These are phyloP conservation scores for Cladorhizidae sp. DNA, from an alignment of 37 sponge, comb jelly and placozoan genomes.

Conservation along the genomic window DNA sequence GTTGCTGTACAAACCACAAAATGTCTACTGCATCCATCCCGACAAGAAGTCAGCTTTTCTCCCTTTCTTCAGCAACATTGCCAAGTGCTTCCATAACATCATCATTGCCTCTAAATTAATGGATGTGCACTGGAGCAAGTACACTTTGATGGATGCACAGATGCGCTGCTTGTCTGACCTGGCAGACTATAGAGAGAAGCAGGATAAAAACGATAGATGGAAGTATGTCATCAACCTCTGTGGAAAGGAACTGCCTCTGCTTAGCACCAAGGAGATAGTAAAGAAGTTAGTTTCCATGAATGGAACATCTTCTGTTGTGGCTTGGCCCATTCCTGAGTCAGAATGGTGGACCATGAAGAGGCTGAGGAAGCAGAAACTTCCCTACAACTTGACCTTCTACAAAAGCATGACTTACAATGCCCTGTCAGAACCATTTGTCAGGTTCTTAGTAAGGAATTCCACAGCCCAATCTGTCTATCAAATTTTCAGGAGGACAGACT, in stretches of 20 bases:
- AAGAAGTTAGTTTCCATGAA: slow-evolving; percentile 16
- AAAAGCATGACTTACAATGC: slow-evolving; percentile 24
- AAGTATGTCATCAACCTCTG: slow-evolving; percentile 61
- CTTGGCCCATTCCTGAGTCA: background rate
- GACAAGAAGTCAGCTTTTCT: slow-evolving; percentile 21
- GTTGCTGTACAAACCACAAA: slow-evolving; percentile 42
- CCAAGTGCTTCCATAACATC: slow-evolving; percentile 33
- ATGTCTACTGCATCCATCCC: slow-evolving; percentile 40
- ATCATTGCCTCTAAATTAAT: slow-evolving; percentile 17
- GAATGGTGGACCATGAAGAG: background rate
- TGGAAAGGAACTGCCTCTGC: slow-evolving; percentile 62
- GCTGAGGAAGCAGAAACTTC: background rate
- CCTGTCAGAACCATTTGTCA: background rate
- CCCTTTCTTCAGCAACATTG: background rate
- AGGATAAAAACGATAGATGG: slow-evolving; percentile 8
- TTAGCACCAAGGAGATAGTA: slow-evolving; percentile 61
- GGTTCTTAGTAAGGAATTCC: background rate
- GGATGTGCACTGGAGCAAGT: slow-evolving; percentile 6
- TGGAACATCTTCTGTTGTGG: slow-evolving; percentile 7
- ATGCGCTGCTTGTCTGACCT: slow-evolving; percentile 36
- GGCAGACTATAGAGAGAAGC: background rate
- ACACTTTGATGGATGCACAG: slow-evolving; percentile 36
- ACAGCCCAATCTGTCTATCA: background rate
- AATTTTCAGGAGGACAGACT: background rate
- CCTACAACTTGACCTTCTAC: background rate